Percentiles rank a stretch among this genome's conserved stretches.
These are phyloP conservation scores for Chiridota heheva DNA, from an alignment of 35 echinoderm and acorn worm species.

Conservation along the genomic window DNA sequence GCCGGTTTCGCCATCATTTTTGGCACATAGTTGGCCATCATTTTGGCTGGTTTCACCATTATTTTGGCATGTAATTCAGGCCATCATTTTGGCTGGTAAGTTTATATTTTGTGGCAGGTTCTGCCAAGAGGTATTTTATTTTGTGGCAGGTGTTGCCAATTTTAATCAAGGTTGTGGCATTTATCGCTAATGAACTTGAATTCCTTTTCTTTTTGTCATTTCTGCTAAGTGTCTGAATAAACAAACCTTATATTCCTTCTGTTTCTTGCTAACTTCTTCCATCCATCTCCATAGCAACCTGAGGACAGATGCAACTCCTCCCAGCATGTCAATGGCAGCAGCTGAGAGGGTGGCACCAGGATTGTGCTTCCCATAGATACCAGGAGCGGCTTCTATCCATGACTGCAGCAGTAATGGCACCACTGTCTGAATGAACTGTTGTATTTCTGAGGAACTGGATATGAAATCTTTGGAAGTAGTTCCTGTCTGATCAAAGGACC, in stretches of 20 bases:
- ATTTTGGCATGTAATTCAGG: too few relatives aligned
- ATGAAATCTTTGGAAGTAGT: slow-evolving; percentile 15
- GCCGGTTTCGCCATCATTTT: too few relatives aligned
- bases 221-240: background rate
- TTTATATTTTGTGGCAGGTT: too few relatives aligned
- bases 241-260: background rate
- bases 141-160: too few relatives aligned
- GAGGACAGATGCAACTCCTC: slow-evolving; percentile 66
- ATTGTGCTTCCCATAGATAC: slow-evolving; percentile 17
- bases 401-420: slow-evolving; percentile 78
- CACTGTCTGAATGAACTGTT: slow-evolving; percentile 48
- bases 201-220: background rate
- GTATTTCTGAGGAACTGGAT: slow-evolving; percentile 25
- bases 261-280: slow-evolving; percentile 20
- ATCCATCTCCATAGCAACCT: slow-evolving; percentile 74
- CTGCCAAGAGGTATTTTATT: too few relatives aligned
- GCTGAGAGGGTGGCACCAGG: slow-evolving; percentile 15
- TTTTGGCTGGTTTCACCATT: too few relatives aligned
- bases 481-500: slow-evolving; percentile 11
- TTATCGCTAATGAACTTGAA: too few relatives aligned
- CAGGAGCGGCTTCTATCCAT: slow-evolving; percentile 80
- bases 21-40: too few relatives aligned
- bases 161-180: too few relatives aligned
- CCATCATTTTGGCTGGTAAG: too few relatives aligned
- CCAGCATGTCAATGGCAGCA: slow-evolving; percentile 55